A percentile compares a stretch with the other conserved stretches of the same genome.
phyloP scores from a whole-genome alignment of 2,113 vertebrate genomes.

The Pachypanchax playfairii region DNA sequence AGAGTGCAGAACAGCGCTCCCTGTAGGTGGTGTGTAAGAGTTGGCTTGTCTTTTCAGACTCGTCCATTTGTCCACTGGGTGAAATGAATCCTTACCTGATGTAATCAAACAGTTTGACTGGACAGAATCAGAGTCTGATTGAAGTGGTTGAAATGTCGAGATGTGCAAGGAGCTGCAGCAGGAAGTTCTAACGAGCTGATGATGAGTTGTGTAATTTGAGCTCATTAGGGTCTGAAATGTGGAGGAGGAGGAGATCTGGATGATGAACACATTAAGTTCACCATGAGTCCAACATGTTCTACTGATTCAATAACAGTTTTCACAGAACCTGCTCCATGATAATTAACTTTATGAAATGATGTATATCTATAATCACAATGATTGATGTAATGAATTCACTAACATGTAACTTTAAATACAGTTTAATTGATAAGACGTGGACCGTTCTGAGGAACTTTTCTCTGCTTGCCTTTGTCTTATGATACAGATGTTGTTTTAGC shows the following conservation, averaged over 20 bases:
- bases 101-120: no score
- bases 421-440: background rate
- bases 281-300: background rate
- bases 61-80: no score
- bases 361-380: no score
- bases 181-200: background rate
- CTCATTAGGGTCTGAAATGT: background rate
- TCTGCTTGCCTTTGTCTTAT: background rate
- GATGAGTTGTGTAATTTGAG: background rate
- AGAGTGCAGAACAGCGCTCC: no score
- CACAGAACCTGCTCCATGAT: no score
- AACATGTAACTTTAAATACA: no score
- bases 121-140: no score
- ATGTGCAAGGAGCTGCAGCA: background rate
- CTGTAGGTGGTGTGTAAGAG: no score
- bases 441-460: background rate
- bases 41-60: no score
- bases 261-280: background rate
- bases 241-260: conserved; percentile 9
- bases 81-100: no score
- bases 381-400: no score
- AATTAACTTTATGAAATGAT: no score
- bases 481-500: background rate
- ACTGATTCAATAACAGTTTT: background rate
- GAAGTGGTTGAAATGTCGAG: background rate